Conservation (phyloP, 2,113 vertebrate genomes). For the Uria lomvia region DNA sequence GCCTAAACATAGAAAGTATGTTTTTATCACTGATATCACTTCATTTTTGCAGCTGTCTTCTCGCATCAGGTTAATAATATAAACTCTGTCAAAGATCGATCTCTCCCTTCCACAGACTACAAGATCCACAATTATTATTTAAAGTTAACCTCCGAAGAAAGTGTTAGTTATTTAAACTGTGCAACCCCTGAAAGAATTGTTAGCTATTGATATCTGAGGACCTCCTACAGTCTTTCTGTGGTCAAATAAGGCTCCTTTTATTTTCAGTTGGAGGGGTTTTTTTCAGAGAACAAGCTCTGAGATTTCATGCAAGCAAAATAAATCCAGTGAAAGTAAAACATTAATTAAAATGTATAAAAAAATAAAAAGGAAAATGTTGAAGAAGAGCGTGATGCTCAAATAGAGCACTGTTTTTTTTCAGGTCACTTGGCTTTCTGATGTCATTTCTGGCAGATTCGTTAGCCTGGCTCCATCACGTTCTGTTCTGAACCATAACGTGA, state of each 20-base stretch:
- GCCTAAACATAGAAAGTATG: background rate
- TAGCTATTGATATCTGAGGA: background rate
- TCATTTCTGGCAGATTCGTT: slow-evolving; percentile 59
- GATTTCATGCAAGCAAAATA: background rate
- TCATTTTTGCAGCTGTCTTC: slow-evolving; percentile 54
- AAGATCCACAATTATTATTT: slow-evolving; percentile 7
- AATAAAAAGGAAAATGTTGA: background rate
- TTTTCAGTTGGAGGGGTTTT: background rate
- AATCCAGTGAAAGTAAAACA: background rate
- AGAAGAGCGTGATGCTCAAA: background rate
- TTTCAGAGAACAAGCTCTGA: background rate
- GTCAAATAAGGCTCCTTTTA: slow-evolving; percentile 5
- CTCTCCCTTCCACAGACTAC: background rate
- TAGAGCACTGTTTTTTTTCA: background rate
- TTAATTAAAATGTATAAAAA: background rate
- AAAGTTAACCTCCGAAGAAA: slow-evolving; percentile 20
- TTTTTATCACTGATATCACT: slow-evolving; percentile 42
- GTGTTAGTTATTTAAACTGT: background rate
- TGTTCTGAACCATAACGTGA: slow-evolving; percentile 44
- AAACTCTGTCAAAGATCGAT: slow-evolving; percentile 24
- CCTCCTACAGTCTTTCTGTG: background rate
- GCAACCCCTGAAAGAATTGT: background rate
- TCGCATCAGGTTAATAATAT: slow-evolving; percentile 4
- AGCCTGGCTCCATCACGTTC: slow-evolving; percentile 50
- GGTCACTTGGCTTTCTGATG: slow-evolving; percentile 57